These are phyloP conservation scores for Polydrusus tereticollis DNA, from an alignment of 2,888 invertebrate genomes.

Conservation along the genomic window DNA sequence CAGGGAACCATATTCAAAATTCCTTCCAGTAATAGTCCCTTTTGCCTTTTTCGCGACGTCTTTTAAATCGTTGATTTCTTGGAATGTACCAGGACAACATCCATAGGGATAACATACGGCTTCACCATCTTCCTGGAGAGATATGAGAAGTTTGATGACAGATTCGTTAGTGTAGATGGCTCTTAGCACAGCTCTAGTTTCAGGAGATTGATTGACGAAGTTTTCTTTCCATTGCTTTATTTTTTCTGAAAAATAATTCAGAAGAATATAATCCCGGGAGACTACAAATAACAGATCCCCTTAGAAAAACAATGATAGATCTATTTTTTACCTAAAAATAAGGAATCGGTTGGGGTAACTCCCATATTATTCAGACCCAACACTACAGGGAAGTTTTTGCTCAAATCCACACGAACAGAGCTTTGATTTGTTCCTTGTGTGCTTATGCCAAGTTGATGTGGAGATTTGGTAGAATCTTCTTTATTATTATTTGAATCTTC, in stretches of 20 bases:
- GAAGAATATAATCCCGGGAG: too few relatives aligned
- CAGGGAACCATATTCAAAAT: conserved; percentile 48
- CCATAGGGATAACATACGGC: conserved; percentile 53
- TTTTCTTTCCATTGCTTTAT: conserved; percentile 53
- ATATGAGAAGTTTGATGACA: conserved; percentile 51
- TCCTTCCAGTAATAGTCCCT: conserved; percentile 37
- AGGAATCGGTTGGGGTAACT: conserved; percentile 38
- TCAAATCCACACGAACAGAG: conserved; percentile 39
- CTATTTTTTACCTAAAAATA: conserved; percentile 47
- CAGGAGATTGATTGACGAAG: conserved; percentile 40
- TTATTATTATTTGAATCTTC: not conserved
- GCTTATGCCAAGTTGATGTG: not conserved
- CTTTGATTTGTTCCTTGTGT: not conserved
- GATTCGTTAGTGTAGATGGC: conserved; percentile 39
- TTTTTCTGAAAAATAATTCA: conserved; percentile 42
- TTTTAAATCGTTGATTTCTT: conserved; percentile 47
- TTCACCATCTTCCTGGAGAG: conserved; percentile 51
- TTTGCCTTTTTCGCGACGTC: conserved; percentile 49
- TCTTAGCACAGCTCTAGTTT: conserved; percentile 44
- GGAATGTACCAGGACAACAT: conserved; percentile 17
- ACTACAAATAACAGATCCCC: too few relatives aligned
- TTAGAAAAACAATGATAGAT: too few relatives aligned
- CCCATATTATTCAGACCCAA: conserved; percentile 48
- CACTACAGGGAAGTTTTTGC: conserved; percentile 51
- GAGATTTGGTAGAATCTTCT: too few relatives aligned